Conservation (phyloP, 1,140 invertebrate genomes). For the Diachasmimorpha longicaudata region DNA sequence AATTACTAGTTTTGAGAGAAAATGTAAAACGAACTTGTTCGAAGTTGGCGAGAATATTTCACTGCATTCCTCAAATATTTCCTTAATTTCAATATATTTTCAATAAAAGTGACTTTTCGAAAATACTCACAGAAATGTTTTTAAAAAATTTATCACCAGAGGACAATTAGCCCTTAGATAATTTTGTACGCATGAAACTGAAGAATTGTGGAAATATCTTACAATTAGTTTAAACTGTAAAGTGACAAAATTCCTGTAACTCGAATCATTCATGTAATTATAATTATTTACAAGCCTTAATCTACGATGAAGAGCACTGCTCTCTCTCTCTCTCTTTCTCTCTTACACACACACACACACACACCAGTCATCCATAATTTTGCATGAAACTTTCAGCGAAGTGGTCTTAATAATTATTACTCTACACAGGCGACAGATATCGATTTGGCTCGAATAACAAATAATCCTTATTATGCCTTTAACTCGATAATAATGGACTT, state of each 20-base stretch:
- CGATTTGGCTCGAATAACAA: no score
- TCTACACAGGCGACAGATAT: not conserved
- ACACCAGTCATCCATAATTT: not conserved
- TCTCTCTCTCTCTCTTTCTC: no score
- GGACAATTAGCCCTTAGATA: not conserved
- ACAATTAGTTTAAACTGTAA: not conserved
- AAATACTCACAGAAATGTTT: not conserved
- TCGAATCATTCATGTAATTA: not conserved
- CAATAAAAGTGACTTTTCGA: not conserved
- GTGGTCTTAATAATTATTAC: not conserved
- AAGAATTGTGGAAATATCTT: not conserved
- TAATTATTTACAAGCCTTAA: slow-evolving; percentile 4
- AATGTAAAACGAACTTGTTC: no score
- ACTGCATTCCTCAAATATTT: no score
- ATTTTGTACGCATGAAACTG: not conserved
- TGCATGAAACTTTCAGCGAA: not conserved
- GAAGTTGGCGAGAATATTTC: no score
- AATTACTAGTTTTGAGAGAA: no score
- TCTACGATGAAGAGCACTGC: not conserved
- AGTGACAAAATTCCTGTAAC: not conserved
- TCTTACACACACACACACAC: no score
- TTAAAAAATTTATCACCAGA: not conserved
- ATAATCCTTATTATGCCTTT: no score
- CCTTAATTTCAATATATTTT: no score
- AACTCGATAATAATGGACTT: no score